A percentile compares a stretch with the other conserved stretches of the same genome.
phyloP scores from a whole-genome alignment of 2,888 invertebrate genomes.

The Ennomos quercinarius region DNA sequence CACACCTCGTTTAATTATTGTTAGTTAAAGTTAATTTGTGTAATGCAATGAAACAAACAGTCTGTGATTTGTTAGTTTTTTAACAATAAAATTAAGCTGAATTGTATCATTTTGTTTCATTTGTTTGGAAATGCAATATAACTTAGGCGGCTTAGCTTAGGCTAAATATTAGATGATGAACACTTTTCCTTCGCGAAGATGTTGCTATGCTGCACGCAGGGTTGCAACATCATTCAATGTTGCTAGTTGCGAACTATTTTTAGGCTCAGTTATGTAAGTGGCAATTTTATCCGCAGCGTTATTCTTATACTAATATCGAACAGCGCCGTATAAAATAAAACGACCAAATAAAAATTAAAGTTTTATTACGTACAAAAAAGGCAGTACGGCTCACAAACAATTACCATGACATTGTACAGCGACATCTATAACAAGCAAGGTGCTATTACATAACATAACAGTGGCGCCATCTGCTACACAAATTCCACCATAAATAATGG shows the following conservation, averaged over 20 bases:
- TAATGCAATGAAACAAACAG: slow-evolving; percentile 57
- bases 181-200: too few relatives aligned
- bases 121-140: neutral
- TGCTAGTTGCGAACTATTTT: too few relatives aligned
- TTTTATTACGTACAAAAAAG: slow-evolving; percentile 69
- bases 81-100: slow-evolving; percentile 67
- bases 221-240: too few relatives aligned
- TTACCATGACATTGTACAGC: slow-evolving; percentile 47
- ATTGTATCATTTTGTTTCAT: slow-evolving; percentile 35
- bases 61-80: slow-evolving; percentile 75
- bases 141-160: too few relatives aligned
- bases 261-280: too few relatives aligned
- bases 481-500: too few relatives aligned
- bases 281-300: too few relatives aligned
- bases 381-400: slow-evolving; percentile 48
- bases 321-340: slow-evolving; percentile 22
- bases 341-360: slow-evolving; percentile 44
- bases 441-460: too few relatives aligned
- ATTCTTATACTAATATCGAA: neutral
- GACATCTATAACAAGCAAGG: slow-evolving; percentile 27
- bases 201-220: too few relatives aligned
- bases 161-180: too few relatives aligned
- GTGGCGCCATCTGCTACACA: too few relatives aligned
- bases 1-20: slow-evolving; percentile 1
- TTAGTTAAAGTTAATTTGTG: slow-evolving; percentile 32